These are phyloP conservation scores for Thalassarche chlororhynchos DNA, from an alignment of 2,113 vertebrate species.

Conservation along the genomic window DNA sequence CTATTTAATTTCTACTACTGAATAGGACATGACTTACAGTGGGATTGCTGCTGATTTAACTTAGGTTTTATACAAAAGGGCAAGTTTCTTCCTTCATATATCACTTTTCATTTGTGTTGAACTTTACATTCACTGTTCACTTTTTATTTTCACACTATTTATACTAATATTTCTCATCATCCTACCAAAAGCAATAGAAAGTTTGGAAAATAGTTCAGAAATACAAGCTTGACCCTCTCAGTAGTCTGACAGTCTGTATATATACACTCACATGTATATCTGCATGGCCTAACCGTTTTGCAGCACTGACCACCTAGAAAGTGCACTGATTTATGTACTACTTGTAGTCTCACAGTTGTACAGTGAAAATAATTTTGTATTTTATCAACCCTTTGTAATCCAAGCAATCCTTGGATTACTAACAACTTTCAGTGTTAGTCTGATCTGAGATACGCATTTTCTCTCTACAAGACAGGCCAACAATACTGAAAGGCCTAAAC, in stretches of 20 bases:
- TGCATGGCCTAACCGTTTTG: neutral
- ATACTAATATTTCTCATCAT: neutral
- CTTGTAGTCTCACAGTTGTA: neutral
- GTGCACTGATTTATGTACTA: neutral
- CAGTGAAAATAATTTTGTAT: neutral
- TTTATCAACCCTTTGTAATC: neutral
- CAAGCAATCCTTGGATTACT: neutral
- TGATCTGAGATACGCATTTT: rapidly evolving
- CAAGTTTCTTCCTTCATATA: neutral
- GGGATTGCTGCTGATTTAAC: neutral
- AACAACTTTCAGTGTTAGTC: rapidly evolving
- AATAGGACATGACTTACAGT: neutral
- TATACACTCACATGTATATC: rapidly evolving
- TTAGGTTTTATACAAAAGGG: neutral
- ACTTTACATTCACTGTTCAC: neutral
- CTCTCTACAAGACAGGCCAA: neutral
- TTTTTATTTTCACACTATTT: neutral
- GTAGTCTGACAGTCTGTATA: neutral
- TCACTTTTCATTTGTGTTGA: neutral
- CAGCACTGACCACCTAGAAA: neutral
- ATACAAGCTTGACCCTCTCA: neutral
- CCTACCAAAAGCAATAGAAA: neutral
- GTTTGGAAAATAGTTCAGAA: neutral
- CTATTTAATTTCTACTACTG: neutral
- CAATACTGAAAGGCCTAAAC: neutral